Evolutionary conservation across 2,888 invertebrate species (phyloP).

Genomic region (Psylliodes chrysocephalus): DNA sequence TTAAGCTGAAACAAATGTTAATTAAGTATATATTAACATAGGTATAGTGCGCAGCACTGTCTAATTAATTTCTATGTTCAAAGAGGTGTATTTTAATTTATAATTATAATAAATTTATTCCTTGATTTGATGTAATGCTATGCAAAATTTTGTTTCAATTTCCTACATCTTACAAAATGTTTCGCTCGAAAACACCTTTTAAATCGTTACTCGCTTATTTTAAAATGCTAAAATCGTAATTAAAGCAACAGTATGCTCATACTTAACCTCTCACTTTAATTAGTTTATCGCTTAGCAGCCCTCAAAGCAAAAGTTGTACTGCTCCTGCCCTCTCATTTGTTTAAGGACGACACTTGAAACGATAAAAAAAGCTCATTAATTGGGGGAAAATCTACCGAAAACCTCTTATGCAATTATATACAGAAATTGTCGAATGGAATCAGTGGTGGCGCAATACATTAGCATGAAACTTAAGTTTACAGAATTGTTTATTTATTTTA

Average conservation of each 20-base stretch:
- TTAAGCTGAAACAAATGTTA: too few species aligned
- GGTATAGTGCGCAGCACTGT: too few species aligned
- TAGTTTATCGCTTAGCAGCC: slow-evolving; percentile 30
- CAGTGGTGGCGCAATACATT: background rate
- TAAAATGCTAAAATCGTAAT: slow-evolving; percentile 7
- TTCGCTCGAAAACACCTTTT: background rate
- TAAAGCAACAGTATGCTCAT: slow-evolving; percentile 6
- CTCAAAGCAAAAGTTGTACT: slow-evolving; percentile 28
- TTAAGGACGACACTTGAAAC: slow-evolving; percentile 26
- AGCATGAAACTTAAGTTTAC: too few species aligned
- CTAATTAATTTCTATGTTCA: too few species aligned
- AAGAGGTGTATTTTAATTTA: too few species aligned
- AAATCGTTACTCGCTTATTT: background rate
- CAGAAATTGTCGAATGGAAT: background rate
- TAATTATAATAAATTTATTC: too few species aligned
- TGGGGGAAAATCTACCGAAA: slow-evolving; percentile 36
- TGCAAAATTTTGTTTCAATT: too few species aligned
- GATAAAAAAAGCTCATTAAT: slow-evolving; percentile 44
- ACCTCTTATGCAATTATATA: slow-evolving; percentile 40
- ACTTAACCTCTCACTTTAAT: slow-evolving; percentile 28
- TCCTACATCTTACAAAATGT: background rate
- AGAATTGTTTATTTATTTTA: too few species aligned
- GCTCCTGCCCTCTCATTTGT: slow-evolving; percentile 26
- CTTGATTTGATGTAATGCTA: too few species aligned
- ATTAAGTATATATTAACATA: too few species aligned